Evolutionary conservation across 2,888 invertebrate genomes (phyloP), one percentile per base, ranked within the genome.

Genomic region (Clepsis dumicolana): DNA sequence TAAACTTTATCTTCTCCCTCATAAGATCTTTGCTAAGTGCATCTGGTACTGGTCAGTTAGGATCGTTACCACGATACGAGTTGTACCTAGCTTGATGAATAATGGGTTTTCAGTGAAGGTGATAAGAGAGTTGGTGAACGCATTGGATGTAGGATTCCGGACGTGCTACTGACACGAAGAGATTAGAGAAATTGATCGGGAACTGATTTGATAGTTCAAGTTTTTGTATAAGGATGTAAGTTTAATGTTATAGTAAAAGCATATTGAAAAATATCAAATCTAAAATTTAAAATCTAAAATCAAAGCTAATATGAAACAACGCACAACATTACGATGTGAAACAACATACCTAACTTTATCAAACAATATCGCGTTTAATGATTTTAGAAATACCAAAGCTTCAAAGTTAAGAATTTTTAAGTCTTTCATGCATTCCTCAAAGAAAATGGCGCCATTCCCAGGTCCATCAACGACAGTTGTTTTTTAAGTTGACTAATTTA

Each of bases 111-210:
- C 18, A 10, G 14, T 3, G 5, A 2, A 16, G 3, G 14, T 1
- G 21, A 27, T 63, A 44, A 25, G 35, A 56, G n/a, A 1, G 38
- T n/a, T 35, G n/a, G 16, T 16, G 38, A 27, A 21, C 29, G 62
- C 24, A 41, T n/a, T 14, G 35, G 2, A 56, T 18, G 48, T 50
- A 63, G 56, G 50, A 16, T 64, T 4, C 64, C 64, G 60, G 64
- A 64, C 64, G 68, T 25, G 27, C 68, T 53, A 69, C 64, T 69
- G 60, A 69, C 68, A 69, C 64, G 53, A 48, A 48, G 59, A 64
- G 64, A 64, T 64, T 41, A 18, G 52, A 52, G 25, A 35, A 57
- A 16, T 27, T 44, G 64, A 68, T 63, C 52, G 63, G 56, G 64
- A 64, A 53, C 59, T 29, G 60, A 54, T 63, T 62, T 56, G 48